Conservation (phyloP, 2,888 invertebrate species). For the Drosophila greeni region DNA sequence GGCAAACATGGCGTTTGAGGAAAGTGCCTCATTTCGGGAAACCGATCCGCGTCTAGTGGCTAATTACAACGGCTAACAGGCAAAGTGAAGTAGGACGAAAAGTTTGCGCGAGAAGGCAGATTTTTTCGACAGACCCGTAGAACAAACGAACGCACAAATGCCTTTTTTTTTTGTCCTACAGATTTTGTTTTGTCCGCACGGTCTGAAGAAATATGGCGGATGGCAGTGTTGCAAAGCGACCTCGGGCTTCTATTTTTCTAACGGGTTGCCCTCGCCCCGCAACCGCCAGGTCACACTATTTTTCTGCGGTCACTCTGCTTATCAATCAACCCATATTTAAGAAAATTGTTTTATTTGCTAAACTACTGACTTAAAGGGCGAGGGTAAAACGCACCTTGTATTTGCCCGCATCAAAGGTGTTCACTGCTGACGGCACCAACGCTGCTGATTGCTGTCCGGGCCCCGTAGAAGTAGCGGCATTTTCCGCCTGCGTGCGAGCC, state of each 20-base stretch:
- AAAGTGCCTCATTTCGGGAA: constrained; percentile 26
- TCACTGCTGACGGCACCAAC: constrained; percentile 46
- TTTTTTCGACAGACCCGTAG: constrained; percentile 15
- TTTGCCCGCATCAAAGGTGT: constrained; percentile 60
- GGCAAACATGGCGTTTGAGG: constrained; percentile 47
- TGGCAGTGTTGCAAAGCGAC: constrained; percentile 55
- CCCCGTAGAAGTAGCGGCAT: constrained; percentile 65
- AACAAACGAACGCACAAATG: constrained; percentile 46
- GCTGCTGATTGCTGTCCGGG: constrained; percentile 42
- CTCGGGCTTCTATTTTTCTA: not conserved
- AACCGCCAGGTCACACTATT: constrained; percentile 33
- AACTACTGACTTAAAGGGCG: constrained; percentile 24
- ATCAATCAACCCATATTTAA: constrained; percentile 52
- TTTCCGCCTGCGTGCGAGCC: constrained; percentile 72
- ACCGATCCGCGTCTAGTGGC: constrained; percentile 12
- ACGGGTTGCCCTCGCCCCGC: constrained; percentile 4
- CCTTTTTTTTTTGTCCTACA: constrained; percentile 54
- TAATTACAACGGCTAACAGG: not conserved
- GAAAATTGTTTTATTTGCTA: constrained; percentile 27
- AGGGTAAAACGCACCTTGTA: constrained; percentile 49
- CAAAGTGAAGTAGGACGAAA: not conserved
- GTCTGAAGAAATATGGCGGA: constrained; percentile 68
- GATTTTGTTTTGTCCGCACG: constrained; percentile 64
- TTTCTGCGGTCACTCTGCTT: constrained; percentile 41
- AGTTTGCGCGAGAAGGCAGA: constrained; percentile 30